Conservation (phyloP, 2,888 invertebrate genomes). For the Dilophus febrilis region DNA sequence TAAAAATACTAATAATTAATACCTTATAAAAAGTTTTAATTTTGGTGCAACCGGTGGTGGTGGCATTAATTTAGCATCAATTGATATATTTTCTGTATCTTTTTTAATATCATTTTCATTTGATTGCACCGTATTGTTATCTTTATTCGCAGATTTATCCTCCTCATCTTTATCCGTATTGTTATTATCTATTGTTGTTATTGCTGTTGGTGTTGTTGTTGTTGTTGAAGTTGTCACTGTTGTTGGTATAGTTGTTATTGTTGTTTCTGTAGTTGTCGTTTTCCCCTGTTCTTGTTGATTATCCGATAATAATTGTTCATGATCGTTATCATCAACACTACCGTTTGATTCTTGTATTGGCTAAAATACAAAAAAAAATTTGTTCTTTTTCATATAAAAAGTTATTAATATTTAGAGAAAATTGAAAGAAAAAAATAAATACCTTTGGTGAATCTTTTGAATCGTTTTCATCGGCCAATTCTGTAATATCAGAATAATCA, state of each 20-base stretch:
- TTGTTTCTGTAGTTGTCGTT: too few species aligned
- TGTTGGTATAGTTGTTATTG: too few species aligned
- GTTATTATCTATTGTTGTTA: constrained; percentile 10
- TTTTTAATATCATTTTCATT: constrained; percentile 4
- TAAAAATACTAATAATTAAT: neutral
- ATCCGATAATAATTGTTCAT: too few species aligned
- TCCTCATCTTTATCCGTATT: constrained; percentile 21
- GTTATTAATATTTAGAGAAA: neutral
- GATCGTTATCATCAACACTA: too few species aligned
- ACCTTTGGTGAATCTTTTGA: constrained; percentile 21
- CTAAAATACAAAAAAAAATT: neutral
- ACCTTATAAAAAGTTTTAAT: constrained; percentile 19
- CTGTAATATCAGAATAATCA: constrained; percentile 87
- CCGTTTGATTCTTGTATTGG: neutral
- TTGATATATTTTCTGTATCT: neutral
- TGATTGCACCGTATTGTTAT: constrained; percentile 13
- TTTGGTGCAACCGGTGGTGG: constrained; percentile 65
- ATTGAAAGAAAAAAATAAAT: neutral
- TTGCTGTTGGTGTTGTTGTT: too few species aligned
- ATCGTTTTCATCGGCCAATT: constrained; percentile 64
- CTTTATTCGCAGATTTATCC: constrained; percentile 23
- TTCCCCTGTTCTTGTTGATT: too few species aligned
- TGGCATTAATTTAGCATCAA: constrained; percentile 56
- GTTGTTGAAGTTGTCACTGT: too few species aligned
- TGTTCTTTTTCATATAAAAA: neutral